Percentiles rank a stretch among this genome's conserved stretches.
These are phyloP conservation scores for pig (Sus scrofa) DNA, from an alignment of 2,113 vertebrate genomes.

Conservation along the genomic window T2T-Sscrofa CM000823.6:2710501-2711000, in stretches of 20 bases:
- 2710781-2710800: not conserved
- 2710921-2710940: rapidly evolving
- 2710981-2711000: not conserved
- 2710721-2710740: not conserved
- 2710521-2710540: no score
- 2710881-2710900: not conserved
- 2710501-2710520: no score
- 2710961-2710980: not conserved
- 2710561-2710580: not conserved
- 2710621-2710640: not conserved
- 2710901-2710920: not conserved
- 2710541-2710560: not conserved
- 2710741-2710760: rapidly evolving
- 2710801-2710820: no score
- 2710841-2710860: not conserved
- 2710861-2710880: not conserved
- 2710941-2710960: not conserved
- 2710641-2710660: not conserved
- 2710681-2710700: not conserved
- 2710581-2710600: not conserved
- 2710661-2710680: not conserved
- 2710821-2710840: rapidly evolving
- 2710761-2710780: no score
- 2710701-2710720: not conserved
- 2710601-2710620: not conserved